These are phyloP conservation scores for Machimus rusticus DNA, from an alignment of 2,888 invertebrate species.

Conservation along the genomic window DNA sequence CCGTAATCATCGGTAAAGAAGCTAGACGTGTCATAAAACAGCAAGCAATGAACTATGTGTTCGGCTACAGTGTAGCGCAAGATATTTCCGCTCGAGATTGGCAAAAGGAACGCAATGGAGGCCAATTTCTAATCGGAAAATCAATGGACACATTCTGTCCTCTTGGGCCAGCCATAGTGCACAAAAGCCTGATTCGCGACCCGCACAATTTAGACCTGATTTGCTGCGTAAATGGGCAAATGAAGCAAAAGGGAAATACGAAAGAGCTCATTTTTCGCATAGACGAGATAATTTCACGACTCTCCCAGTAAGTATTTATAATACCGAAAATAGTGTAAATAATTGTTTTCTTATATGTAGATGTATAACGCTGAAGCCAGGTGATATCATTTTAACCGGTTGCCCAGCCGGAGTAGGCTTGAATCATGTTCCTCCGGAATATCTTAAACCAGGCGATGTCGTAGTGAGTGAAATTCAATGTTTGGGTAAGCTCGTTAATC, in stretches of 20 bases:
- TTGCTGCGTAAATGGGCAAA: constrained; percentile 78
- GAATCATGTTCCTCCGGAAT: constrained; percentile 79
- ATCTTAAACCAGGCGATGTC: constrained; percentile 79
- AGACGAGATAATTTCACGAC: constrained; percentile 76
- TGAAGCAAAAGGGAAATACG: constrained; percentile 83
- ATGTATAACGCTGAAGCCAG: constrained; percentile 80
- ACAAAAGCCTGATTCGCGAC: constrained; percentile 75
- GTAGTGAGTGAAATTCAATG: constrained; percentile 78
- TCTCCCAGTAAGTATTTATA: constrained; percentile 69
- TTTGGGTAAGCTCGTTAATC: constrained; percentile 72
- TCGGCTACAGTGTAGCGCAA: constrained; percentile 87
- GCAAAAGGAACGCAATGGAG: constrained; percentile 82
- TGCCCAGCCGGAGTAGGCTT: constrained; percentile 81
- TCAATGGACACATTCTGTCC: constrained; percentile 91
- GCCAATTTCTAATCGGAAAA: constrained; percentile 80
- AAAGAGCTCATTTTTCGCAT: constrained; percentile 81
- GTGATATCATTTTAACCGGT: constrained; percentile 89
- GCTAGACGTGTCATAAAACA: constrained; percentile 73
- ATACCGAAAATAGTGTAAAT: not conserved
- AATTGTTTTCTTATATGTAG: constrained; percentile 63
- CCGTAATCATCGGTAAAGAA: constrained; percentile 81
- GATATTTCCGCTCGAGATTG: constrained; percentile 89
- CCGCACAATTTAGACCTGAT: constrained; percentile 75
- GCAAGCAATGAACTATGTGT: constrained; percentile 76
- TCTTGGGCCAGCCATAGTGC: constrained; percentile 82